Base-by-base conservation (phyloP, 2,113 vertebrate species). In the Mormyrus iriodes region DNA sequence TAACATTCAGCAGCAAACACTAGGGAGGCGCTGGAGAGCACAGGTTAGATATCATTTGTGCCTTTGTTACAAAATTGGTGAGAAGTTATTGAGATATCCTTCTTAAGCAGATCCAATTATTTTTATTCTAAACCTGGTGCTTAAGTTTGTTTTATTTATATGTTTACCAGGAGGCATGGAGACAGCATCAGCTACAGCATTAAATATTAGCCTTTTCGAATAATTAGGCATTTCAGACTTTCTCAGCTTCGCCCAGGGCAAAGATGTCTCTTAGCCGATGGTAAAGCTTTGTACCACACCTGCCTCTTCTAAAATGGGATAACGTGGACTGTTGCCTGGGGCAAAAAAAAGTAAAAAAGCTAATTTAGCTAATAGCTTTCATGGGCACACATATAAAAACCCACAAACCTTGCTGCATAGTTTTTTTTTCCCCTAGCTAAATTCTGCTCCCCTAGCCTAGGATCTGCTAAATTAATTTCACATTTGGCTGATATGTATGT, bases 71-170 rank as follows among this genome's bases (percentile, higher is more conserved):
- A 69, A 69, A 69, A 69, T 69, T 31, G n/a, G 27, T 69, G 61
- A 27, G 61, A 69, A 31, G n/a, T 69, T 31, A 61, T 61, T 61
- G 24, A 61, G 55, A 61, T 7, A 48, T 51, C 19, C 48, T 35
- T 39, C 85, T 86, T 53, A 24, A 86, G 17, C 51, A 31, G 49
- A 12, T 35, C 1, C 13, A 86, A 86, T 86, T 53, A 53, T 86
- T 86, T 27, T 86, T 52, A 31, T 53, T 53, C 49, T 10, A 44
- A 84, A 8, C 39, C 49, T 35, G 49, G 3, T 51, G 27, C 49
- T 85, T 86, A 53, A 49, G 46, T 52, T 27, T 53, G 49, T 86
- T 86, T 86, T 52, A 86, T 52, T 52, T 53, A 86, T 86, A 53
- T 53, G 85, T 86, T 86, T 53, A 86, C 49, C 39, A 24, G 82